Conservation (phyloP, 2,888 invertebrate genomes). For the Brachypalpus laphriformis region DNA sequence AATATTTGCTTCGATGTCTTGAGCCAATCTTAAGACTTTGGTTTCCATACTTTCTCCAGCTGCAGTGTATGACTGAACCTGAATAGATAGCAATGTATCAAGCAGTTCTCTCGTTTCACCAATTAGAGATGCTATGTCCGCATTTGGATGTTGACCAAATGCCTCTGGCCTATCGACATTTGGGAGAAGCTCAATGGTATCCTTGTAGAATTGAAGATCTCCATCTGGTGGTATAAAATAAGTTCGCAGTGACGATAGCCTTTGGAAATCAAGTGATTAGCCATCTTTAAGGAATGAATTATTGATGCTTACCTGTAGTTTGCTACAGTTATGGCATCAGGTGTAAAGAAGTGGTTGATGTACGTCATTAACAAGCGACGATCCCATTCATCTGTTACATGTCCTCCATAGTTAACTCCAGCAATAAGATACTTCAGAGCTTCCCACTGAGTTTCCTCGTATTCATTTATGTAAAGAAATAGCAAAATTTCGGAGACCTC, state of each 20-base stretch:
- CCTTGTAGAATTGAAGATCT: slow-evolving; percentile 90
- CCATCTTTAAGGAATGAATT: neutral
- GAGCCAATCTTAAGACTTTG: slow-evolving; percentile 86
- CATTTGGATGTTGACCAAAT: slow-evolving; percentile 95
- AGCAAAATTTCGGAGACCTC: slow-evolving; percentile 93
- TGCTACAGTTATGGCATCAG: slow-evolving; percentile 79
- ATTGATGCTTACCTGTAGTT: slow-evolving; percentile 76
- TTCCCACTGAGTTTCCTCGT: slow-evolving; percentile 95
- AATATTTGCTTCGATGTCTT: slow-evolving; percentile 88
- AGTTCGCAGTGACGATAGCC: slow-evolving; percentile 88
- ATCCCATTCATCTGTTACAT: slow-evolving; percentile 90
- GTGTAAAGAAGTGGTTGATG: slow-evolving; percentile 92
- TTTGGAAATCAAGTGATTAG: slow-evolving; percentile 77
- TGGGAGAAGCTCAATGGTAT: slow-evolving; percentile 91
- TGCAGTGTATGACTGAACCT: slow-evolving; percentile 85
- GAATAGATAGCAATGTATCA: slow-evolving; percentile 90
- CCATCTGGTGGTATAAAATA: slow-evolving; percentile 94
- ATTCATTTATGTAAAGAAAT: slow-evolving; percentile 93
- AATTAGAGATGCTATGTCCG: slow-evolving; percentile 93
- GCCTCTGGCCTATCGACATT: slow-evolving; percentile 92
- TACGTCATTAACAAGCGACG: slow-evolving; percentile 91
- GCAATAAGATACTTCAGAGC: slow-evolving; percentile 94
- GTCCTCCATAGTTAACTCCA: slow-evolving; percentile 94
- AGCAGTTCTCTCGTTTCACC: slow-evolving; percentile 90
- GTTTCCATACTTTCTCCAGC: slow-evolving; percentile 84